Base-by-base conservation (phyloP, 2,797 vertebrate genomes). In the Macropodus opercularis region DNA sequence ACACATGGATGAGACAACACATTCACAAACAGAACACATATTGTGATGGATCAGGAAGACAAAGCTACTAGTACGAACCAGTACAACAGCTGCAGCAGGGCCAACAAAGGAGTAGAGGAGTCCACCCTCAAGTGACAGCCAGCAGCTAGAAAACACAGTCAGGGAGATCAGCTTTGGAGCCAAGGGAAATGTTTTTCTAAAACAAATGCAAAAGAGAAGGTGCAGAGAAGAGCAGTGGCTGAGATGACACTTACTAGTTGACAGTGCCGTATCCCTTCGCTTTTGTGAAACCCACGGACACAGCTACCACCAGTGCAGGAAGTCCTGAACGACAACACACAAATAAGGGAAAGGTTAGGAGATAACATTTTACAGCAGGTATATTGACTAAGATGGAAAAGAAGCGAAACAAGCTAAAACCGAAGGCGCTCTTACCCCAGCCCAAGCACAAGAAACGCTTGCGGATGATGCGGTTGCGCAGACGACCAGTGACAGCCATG, bases 391-490 rank as follows among this genome's bases (percentile, higher is more conserved):
- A 38, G 34, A 13, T 17, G 26, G 36, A 13, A 22, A 22, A 36
- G 15, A 64, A 14, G 27, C 42, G n/a, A 54, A n/a, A 26, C 0
- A 1, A 31, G 29, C 0, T 23, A 12, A 42, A 56, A 72, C n/a
- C 52, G 22, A 3, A 40, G 18, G 10, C 4, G 42, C 22, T 49
- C 96, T 94, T 91, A 98, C 97, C 98, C 98, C 98, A 99, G 87
- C 98, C 98, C 1, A 99, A 91, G 84, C 98, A 99, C 69, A 99
- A 92, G 91, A 99, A 99, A 24, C 97, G 96, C 83, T 99, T 99
- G 83, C 98, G 96, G 90, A 99, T 96, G 86, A 99, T 98, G 80
- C 97, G 96, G 92, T 95, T 98, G 70, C 97, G 94, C 77, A 99
- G 95, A 51, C 95, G 93, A 77, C 98, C 98, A 0, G 96, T 99